Base-by-base conservation (phyloP, 2,888 invertebrate species). In the Fragum sueziense region DNA sequence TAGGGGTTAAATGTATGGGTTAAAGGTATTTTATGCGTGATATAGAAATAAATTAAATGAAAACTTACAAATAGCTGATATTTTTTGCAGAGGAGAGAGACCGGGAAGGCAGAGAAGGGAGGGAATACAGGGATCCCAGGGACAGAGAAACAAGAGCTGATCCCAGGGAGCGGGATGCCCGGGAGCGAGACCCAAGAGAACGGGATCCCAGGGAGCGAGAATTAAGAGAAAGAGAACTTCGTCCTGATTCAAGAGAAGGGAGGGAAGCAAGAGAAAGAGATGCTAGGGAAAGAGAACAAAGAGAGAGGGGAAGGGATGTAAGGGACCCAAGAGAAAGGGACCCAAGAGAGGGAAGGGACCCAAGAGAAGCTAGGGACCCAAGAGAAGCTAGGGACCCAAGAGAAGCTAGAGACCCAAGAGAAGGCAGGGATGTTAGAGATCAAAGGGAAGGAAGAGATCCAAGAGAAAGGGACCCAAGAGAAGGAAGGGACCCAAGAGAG, bases 141-240 rank as follows among this genome's bases (percentile, higher is more conserved):
- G 72, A 67, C 20, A 68, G 76, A 25, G 54, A 65, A 9, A 74
- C 68, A 25, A 69, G 80, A 59, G 59, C 27, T 22, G 54, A 65
- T 14, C 76, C 68, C 31, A 69, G 80, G 29, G 59, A 59, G 22
- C 37, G 47, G 47, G 47, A 47, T 2, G 20, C 57, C 2, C 59
- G 77, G 41, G 81, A 77, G 14, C 69, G 82, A 9, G 75, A 79
- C n/a, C 37, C 47, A 0, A 75, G 82, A 41, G 81, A 76, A n/a
- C 59, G 62, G 2, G 79, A 79, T 25, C 74, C 70, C 4, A 61
- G 79, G 27, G 70, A 72, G 20, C 67, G 71, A 7, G 82, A 82
- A 11, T 41, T 69, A 1, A 74, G 82, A 29, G 74, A 74, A 17
- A 57, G 80, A 41, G 76, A 76, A 11, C 54, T 47, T 47, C 47